These are phyloP conservation scores for Clarias fuscus DNA, from an alignment of 2,797 vertebrate genomes.

Conservation along the genomic window DNA sequence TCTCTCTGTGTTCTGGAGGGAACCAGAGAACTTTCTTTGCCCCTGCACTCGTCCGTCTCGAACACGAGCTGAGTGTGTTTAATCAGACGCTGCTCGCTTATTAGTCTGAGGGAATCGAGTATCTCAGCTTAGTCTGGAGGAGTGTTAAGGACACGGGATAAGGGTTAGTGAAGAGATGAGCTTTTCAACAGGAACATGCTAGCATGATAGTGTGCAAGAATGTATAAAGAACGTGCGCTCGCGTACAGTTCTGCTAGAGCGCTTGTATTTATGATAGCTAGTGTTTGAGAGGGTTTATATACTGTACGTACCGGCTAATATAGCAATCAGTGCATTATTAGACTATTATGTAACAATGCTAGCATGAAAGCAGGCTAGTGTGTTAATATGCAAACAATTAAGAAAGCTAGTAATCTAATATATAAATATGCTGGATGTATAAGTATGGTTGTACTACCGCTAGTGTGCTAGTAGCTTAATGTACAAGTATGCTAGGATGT, in stretches of 20 bases:
- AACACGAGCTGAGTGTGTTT: conserved; percentile 1
- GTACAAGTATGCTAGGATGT: neutral
- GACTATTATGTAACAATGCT: too few relatives aligned
- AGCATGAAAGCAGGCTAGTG: too few relatives aligned
- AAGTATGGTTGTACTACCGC: too few relatives aligned
- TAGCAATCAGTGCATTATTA: too few relatives aligned
- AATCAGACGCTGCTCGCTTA: neutral
- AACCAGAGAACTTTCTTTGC: conserved; percentile 2
- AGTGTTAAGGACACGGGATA: neutral
- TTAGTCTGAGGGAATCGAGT: neutral
- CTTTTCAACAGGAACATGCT: neutral
- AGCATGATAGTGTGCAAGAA: neutral
- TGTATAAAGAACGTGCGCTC: neutral
- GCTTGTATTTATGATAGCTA: too few relatives aligned
- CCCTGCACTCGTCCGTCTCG: neutral
- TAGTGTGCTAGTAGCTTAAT: neutral
- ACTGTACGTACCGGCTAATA: too few relatives aligned
- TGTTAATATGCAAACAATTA: too few relatives aligned
- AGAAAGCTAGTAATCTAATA: too few relatives aligned
- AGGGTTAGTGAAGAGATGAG: neutral
- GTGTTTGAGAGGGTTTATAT: too few relatives aligned
- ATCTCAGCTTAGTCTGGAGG: neutral
- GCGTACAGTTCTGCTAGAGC: too few relatives aligned
- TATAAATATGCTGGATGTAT: too few relatives aligned
- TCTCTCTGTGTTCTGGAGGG: conserved; percentile 27